A percentile compares a stretch with the other conserved stretches of the same genome.
phyloP scores from a whole-genome alignment of 37 sponge, comb jelly and placozoan species.

The Ephydatia muelleri region DNA sequence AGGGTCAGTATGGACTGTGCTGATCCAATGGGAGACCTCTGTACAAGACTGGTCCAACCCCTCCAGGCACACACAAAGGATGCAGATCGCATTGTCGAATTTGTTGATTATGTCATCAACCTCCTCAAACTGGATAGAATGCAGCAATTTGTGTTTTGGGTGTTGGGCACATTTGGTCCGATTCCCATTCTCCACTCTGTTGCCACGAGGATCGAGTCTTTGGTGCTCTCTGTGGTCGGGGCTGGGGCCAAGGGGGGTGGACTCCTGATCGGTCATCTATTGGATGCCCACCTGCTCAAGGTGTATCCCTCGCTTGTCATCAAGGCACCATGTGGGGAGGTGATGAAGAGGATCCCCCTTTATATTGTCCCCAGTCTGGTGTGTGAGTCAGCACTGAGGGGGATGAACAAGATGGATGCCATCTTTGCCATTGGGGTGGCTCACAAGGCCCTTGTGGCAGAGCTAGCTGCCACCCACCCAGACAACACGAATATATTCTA shows the following conservation, averaged over 20 bases:
- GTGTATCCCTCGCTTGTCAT: slow-evolving; percentile 42
- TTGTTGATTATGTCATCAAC: background rate
- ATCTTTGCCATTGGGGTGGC: slow-evolving; percentile 25
- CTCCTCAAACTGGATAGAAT: slow-evolving; percentile 2
- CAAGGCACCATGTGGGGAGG: background rate
- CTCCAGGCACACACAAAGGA: background rate
- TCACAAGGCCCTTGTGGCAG: background rate
- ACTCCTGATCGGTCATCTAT: background rate
- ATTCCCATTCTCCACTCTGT: slow-evolving; percentile 25
- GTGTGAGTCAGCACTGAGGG: background rate
- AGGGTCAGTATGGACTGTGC: background rate
- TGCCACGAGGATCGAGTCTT: slow-evolving; percentile 6
- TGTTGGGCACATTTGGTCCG: slow-evolving; percentile 27
- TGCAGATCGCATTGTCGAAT: background rate
- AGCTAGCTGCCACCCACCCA: background rate
- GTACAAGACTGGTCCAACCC: background rate
- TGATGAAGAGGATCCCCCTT: background rate
- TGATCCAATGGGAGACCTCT: background rate
- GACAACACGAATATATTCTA: background rate
- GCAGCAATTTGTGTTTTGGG: slow-evolving; percentile 17
- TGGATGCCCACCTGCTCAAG: slow-evolving; percentile 6
- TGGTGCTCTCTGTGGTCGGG: background rate
- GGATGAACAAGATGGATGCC: slow-evolving; percentile 13
- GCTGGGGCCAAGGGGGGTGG: no score
- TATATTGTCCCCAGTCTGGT: slow-evolving; percentile 31